Base-by-base conservation (phyloP, 2,797 vertebrate species). In the Coranthus polyacanthus region DNA sequence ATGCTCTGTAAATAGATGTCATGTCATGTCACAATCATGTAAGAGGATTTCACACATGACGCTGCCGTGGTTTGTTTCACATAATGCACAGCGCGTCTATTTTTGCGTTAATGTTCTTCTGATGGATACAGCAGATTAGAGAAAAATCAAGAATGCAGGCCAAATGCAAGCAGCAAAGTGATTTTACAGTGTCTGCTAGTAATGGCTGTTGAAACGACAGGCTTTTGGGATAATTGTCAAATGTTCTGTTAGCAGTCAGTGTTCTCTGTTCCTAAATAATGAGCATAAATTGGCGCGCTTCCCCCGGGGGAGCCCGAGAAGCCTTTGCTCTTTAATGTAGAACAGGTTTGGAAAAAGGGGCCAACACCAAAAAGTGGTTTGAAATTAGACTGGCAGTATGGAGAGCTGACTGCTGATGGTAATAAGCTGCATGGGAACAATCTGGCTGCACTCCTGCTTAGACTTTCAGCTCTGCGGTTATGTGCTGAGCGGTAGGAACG, bases 281-380 rank as follows among this genome's bases (percentile, higher is more conserved):
- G 59, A 88, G 73, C 15, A 0, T 54, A 62, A 59, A 60, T 72
- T 67, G 59, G 61, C 1, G 8, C 57, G 47, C 49, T 29, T 64
- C 49, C 65, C 80, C 71, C 51, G 4, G 66, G 66, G 76, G 71
- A 73, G 69, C 69, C 45, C 21, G 59, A 75, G 71, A 75, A 73
- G 63, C 58, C 50, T 78, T 76, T 75, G 72, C 79, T 83, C 66
- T 89, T 61, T 85, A 90, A 89, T 88, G 67, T 67, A 85, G 68
- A 89, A 51, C 90, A 89, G 87, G 58, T 78, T 89, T 82, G 7
- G 5, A 68, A 66, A 53, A 37, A 75, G 60, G 59, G 76, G 58
- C 65, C 78, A 62, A 3, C 36, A 67, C 56, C 43, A 24, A 72
- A 83, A 73, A 55, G 29, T 68, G 65, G 69, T 57, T 82, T 55